Evolutionary conservation across 2,797 vertebrate genomes (phyloP).

Genomic region (Discoglossus pictus): DNA sequence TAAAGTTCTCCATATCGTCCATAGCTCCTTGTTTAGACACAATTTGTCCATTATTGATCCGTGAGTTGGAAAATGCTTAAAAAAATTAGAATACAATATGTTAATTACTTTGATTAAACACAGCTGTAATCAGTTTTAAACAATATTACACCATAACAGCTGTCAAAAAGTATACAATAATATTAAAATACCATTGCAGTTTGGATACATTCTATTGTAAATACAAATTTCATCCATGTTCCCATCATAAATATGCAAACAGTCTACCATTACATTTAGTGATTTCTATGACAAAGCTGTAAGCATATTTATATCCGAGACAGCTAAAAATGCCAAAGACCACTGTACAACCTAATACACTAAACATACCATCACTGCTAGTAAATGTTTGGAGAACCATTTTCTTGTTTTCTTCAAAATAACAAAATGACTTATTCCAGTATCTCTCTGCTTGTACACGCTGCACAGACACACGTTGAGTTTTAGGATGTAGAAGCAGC

Average conservation of each 20-base stretch:
- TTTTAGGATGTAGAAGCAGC: slow-evolving; percentile 94
- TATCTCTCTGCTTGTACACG: slow-evolving; percentile 91
- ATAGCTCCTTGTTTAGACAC: slow-evolving; percentile 70
- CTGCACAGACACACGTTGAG: slow-evolving; percentile 94
- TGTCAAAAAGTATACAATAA: no score
- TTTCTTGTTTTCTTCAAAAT: slow-evolving; percentile 71
- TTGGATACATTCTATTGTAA: no score
- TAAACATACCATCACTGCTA: slow-evolving; percentile 78
- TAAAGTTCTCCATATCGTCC: slow-evolving; percentile 95
- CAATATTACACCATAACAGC: no score
- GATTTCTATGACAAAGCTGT: no score
- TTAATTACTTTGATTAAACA: no score
- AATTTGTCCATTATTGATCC: slow-evolving; percentile 65
- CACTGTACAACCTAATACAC: neutral
- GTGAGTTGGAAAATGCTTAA: slow-evolving; percentile 73
- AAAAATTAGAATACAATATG: slow-evolving; percentile 23
- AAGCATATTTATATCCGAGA: no score
- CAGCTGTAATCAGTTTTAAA: no score
- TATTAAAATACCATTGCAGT: no score
- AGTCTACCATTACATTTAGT: no score
- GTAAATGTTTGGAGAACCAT: slow-evolving; percentile 77
- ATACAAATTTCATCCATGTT: no score
- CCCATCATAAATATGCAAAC: no score
- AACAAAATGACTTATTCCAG: slow-evolving; percentile 75
- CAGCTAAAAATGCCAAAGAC: no score